phyloP scores from a whole-genome alignment of 92 coral and sea anemone genomes.

The Siderastrea siderea region DNA sequence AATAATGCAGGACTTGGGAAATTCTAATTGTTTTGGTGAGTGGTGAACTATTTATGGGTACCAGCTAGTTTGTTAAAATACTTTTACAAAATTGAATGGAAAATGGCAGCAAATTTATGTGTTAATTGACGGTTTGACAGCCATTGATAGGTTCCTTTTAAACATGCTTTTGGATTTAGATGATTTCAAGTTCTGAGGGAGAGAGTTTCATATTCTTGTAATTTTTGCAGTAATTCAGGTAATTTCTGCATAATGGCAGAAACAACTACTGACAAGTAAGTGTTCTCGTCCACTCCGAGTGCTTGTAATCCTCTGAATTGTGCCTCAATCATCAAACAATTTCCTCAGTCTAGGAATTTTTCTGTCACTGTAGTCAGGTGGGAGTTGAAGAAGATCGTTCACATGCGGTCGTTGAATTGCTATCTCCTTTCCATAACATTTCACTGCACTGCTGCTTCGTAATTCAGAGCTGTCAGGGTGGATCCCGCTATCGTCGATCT shows the following conservation, averaged over 20 bases:
- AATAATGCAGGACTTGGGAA: no score
- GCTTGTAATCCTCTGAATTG: conserved; percentile 61
- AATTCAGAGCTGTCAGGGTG: conserved; percentile 61
- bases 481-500: conserved; percentile 62
- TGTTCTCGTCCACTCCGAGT: conserved; percentile 54
- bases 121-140: not conserved
- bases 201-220: not conserved
- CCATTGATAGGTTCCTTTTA: not conserved
- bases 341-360: conserved; percentile 55
- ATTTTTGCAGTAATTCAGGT: no score
- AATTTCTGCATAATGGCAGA: conserved; percentile 59
- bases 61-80: no score
- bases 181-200: not conserved
- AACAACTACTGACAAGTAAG: conserved; percentile 64
- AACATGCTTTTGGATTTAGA: not conserved
- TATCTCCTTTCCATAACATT: conserved; percentile 59
- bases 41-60: no score
- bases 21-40: no score
- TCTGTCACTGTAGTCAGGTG: conserved; percentile 50
- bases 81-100: no score
- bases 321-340: conserved; percentile 56
- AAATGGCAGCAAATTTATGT: not conserved
- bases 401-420: conserved; percentile 72
- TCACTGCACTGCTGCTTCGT: conserved; percentile 52
- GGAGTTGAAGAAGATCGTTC: conserved; percentile 29